Percentiles rank a stretch among this genome's conserved stretches.
These are phyloP conservation scores for Arvicanthis niloticus DNA, from an alignment of 2,113 vertebrate genomes.

Conservation along the genomic window DNA sequence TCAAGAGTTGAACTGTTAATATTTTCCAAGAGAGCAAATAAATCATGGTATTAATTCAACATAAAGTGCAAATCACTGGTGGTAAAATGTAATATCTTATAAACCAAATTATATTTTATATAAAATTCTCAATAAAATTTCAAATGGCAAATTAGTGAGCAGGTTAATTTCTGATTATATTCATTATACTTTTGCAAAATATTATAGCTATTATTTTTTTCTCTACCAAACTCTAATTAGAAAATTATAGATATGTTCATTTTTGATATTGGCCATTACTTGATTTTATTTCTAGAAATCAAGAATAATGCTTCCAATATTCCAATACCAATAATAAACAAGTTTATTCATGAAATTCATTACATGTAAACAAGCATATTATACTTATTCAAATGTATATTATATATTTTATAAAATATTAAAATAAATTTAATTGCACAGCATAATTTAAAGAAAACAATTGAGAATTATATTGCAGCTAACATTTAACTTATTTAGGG, in stretches of 20 bases:
- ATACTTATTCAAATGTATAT: background rate
- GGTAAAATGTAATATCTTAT: background rate
- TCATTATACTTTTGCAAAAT: background rate
- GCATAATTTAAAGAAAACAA: background rate
- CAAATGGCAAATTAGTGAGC: background rate
- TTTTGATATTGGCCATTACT: background rate
- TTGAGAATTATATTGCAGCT: background rate
- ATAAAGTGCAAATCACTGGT: background rate
- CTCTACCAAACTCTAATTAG: background rate
- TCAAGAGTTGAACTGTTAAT: conserved; percentile 68
- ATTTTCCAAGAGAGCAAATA: conserved; percentile 72
- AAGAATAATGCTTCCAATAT: background rate
- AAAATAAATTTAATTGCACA: background rate
- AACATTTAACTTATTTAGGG: background rate
- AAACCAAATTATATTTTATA: background rate
- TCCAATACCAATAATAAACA: background rate
- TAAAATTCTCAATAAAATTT: background rate
- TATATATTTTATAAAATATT: conserved; percentile 36
- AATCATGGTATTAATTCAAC: conserved; percentile 17
- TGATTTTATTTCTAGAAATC: background rate
- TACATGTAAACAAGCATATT: background rate
- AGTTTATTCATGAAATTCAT: background rate
- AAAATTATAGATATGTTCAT: background rate
- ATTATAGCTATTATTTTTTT: background rate
- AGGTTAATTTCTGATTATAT: background rate